Conservation (phyloP, 2,797 vertebrate genomes). For the Holocentrus rufus region DNA sequence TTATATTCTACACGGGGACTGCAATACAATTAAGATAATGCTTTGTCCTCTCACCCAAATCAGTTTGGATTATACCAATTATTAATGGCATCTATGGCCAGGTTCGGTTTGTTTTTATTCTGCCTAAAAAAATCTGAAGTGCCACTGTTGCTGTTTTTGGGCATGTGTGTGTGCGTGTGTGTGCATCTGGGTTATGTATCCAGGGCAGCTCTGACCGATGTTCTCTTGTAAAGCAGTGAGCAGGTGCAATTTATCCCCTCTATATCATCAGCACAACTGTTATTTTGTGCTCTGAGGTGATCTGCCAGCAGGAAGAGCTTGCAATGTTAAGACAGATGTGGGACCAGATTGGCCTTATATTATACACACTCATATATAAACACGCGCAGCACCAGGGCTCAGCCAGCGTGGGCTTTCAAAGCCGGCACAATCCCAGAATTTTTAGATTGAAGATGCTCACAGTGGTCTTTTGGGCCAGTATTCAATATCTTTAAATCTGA, state of each 20-base stretch:
- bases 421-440: too few species aligned
- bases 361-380: slow-evolving; percentile 6
- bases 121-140: slow-evolving; percentile 56
- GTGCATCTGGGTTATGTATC: slow-evolving; percentile 72
- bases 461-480: too few species aligned
- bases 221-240: slow-evolving; percentile 59
- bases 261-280: slow-evolving; percentile 49
- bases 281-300: slow-evolving; percentile 36
- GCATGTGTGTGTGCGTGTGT: slow-evolving; percentile 15
- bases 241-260: slow-evolving; percentile 63
- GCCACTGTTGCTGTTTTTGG: slow-evolving; percentile 23
- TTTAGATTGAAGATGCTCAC: too few species aligned
- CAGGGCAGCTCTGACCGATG: slow-evolving; percentile 72
- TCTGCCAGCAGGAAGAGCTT: slow-evolving; percentile 39
- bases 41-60: slow-evolving; percentile 58
- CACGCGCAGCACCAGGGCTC: background rate
- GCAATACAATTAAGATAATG: slow-evolving; percentile 44
- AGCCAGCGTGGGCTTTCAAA: background rate
- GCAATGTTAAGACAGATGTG: slow-evolving; percentile 35
- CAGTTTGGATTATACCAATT: slow-evolving; percentile 47
- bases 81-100: slow-evolving; percentile 59
- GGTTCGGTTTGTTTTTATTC: slow-evolving; percentile 58
- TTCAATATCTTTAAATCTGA: too few species aligned
- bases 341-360: slow-evolving; percentile 20
- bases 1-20: slow-evolving; percentile 51